These are phyloP conservation scores for Oryzias curvinotus DNA, from an alignment of 2,113 vertebrate genomes.

Conservation along the genomic window DNA sequence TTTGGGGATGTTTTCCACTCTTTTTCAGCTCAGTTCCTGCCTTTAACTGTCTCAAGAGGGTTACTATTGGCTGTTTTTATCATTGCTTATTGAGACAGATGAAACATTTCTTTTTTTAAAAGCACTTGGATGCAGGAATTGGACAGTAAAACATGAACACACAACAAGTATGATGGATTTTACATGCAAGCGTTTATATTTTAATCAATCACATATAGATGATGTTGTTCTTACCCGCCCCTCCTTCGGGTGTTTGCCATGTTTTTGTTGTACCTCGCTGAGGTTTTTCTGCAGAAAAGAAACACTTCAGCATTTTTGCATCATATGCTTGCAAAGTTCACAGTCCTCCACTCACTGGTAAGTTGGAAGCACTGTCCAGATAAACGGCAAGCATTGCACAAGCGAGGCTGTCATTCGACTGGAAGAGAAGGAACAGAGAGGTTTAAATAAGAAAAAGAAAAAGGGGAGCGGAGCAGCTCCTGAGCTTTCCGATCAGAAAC, in stretches of 20 bases:
- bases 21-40: too few relatives aligned
- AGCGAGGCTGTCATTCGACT: conserved; percentile 79
- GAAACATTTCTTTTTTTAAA: too few relatives aligned
- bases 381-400: conserved; percentile 91
- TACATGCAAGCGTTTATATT: too few relatives aligned
- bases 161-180: too few relatives aligned
- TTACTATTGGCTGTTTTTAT: too few relatives aligned
- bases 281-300: conserved; percentile 81
- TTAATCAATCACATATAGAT: background rate
- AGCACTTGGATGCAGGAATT: too few relatives aligned
- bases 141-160: too few relatives aligned
- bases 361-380: conserved; percentile 87
- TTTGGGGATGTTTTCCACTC: too few relatives aligned
- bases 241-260: conserved; percentile 77
- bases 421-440: background rate
- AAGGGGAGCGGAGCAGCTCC: too few relatives aligned
- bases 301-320: background rate
- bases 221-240: conserved; percentile 76
- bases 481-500: background rate
- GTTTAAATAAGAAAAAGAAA: too few relatives aligned
- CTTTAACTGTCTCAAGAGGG: too few relatives aligned
- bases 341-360: conserved; percentile 85
- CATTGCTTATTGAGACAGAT: too few relatives aligned
- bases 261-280: conserved; percentile 86
- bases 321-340: background rate